Evolutionary conservation across 2,888 invertebrate species (phyloP).

Genomic region (Pogonocherus hispidulus): DNA sequence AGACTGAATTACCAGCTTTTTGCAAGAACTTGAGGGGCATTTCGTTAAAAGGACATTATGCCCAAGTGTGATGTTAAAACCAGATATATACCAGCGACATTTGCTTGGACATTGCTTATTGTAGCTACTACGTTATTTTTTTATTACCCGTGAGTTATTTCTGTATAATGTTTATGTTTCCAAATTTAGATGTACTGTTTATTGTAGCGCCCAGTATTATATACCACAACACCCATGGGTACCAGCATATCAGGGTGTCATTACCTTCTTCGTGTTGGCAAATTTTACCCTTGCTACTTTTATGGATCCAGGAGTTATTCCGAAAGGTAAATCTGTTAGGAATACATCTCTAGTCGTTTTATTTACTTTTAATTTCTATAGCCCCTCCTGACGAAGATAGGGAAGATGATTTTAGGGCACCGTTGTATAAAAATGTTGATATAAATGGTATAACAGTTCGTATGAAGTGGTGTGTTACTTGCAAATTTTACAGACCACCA

Average conservation of each 20-base stretch:
- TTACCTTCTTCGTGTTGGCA: slow-evolving; percentile 97
- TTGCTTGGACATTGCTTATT: slow-evolving; percentile 97
- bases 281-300: slow-evolving; percentile 99
- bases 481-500: slow-evolving; percentile 99
- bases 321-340: slow-evolving; percentile 81
- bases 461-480: slow-evolving; percentile 99
- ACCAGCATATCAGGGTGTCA: slow-evolving; percentile 92
- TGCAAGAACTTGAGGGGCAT: slow-evolving; percentile 61
- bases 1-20: slow-evolving; percentile 60
- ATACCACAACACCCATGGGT: slow-evolving; percentile 88
- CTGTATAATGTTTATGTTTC: slow-evolving; percentile 54
- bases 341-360: not conserved
- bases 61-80: slow-evolving; percentile 97
- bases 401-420: slow-evolving; percentile 97
- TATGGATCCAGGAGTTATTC: slow-evolving; percentile 99
- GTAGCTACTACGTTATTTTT: slow-evolving; percentile 95
- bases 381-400: slow-evolving; percentile 97
- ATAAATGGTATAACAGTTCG: slow-evolving; percentile 98
- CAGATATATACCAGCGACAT: slow-evolving; percentile 97
- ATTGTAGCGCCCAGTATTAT: slow-evolving; percentile 87
- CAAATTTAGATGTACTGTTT: slow-evolving; percentile 51
- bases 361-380: slow-evolving; percentile 63
- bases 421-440: slow-evolving; percentile 96
- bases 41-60: slow-evolving; percentile 74
- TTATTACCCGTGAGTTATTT: slow-evolving; percentile 94